A percentile compares a stretch with the other conserved stretches of the same genome.
Evolutionary conservation across 1,140 invertebrate genomes (phyloP).

Genomic region (Streblospio benedicti): DNA sequence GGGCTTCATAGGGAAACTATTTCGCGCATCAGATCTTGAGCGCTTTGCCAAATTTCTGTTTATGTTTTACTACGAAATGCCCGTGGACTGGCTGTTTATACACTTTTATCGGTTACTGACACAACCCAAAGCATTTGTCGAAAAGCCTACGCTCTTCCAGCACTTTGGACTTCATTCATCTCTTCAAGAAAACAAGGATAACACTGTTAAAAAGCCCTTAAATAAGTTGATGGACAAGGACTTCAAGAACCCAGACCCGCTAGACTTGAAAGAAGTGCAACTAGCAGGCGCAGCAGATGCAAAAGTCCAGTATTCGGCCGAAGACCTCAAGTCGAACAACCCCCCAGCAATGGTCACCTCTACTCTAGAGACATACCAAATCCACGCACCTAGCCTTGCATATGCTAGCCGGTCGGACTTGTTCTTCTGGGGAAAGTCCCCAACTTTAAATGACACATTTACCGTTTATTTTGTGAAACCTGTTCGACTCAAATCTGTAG

Average conservation of each 20-base stretch:
- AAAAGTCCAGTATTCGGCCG: no score
- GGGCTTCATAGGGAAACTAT: slow-evolving; percentile 42
- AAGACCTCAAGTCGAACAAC: no score
- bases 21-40: slow-evolving; percentile 28
- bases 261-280: no score
- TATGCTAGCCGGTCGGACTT: no score
- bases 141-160: slow-evolving; percentile 34
- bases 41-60: slow-evolving; percentile 29
- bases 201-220: not conserved
- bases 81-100: slow-evolving; percentile 36
- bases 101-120: slow-evolving; percentile 23
- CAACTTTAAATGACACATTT: no score
- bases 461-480: no score
- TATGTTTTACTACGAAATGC: slow-evolving; percentile 34
- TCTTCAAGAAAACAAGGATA: slow-evolving; percentile 8
- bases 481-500: no score
- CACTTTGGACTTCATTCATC: slow-evolving; percentile 39
- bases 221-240: not conserved
- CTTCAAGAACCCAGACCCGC: not conserved
- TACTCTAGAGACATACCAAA: no score
- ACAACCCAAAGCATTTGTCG: slow-evolving; percentile 20
- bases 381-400: no score
- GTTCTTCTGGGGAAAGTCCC: no score
- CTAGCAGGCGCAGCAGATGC: no score
- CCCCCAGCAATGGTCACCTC: no score